A percentile compares a stretch with the other conserved stretches of the same genome.
These are phyloP conservation scores for Anticlea derivata DNA, from an alignment of 2,888 invertebrate species.

Conservation along the genomic window DNA sequence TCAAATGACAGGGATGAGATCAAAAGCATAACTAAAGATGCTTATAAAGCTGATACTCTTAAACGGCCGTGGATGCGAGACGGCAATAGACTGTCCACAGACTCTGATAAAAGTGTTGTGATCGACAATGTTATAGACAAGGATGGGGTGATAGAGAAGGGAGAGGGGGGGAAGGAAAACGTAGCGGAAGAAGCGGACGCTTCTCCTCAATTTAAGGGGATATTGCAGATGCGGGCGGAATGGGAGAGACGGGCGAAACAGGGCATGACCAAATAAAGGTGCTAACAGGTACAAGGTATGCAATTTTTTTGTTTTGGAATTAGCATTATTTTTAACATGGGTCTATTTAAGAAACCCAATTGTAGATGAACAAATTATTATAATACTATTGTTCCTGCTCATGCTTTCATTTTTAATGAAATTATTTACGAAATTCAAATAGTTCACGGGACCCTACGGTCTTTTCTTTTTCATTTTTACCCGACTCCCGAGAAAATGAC, in stretches of 20 bases:
- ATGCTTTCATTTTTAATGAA: too few species aligned
- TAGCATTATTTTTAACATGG: neutral
- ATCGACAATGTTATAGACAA: slow-evolving; percentile 74
- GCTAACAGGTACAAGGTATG: slow-evolving; percentile 64
- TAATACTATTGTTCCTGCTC: too few species aligned
- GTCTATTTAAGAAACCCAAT: too few species aligned
- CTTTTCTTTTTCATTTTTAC: too few species aligned
- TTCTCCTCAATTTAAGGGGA: slow-evolving; percentile 87
- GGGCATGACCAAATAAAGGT: slow-evolving; percentile 85
- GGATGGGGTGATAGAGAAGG: slow-evolving; percentile 62
- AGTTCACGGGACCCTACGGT: too few species aligned
- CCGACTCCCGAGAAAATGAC: too few species aligned
- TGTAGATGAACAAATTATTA: too few species aligned
- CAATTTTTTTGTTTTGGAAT: neutral
- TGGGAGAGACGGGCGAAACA: slow-evolving; percentile 91
- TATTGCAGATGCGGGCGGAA: slow-evolving; percentile 89
- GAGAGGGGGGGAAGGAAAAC: slow-evolving; percentile 60
- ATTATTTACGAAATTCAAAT: too few species aligned
- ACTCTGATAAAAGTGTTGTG: slow-evolving; percentile 70
- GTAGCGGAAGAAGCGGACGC: slow-evolving; percentile 67
- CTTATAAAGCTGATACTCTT: slow-evolving; percentile 74
- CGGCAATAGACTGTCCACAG: slow-evolving; percentile 65
- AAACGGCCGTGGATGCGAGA: slow-evolving; percentile 75
- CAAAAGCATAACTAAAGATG: slow-evolving; percentile 72
- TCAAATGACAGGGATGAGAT: slow-evolving; percentile 77